A percentile compares a stretch with the other conserved stretches of the same genome.
These are phyloP conservation scores for Nothocercus julius DNA, from an alignment of 2,113 vertebrate species.

Conservation along the genomic window DNA sequence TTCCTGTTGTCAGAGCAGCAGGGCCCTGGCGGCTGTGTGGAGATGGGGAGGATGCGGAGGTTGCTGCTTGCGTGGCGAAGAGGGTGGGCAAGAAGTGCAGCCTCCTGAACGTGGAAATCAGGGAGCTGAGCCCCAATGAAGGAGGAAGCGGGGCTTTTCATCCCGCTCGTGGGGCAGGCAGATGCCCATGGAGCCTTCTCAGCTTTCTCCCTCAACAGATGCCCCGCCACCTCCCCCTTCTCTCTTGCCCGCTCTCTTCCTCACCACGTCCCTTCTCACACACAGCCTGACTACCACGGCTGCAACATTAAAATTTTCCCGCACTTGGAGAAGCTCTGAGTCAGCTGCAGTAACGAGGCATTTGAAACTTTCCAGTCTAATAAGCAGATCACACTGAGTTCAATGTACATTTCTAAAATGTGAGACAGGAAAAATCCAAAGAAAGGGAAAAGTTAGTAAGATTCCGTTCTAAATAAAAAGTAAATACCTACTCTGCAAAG, in stretches of 20 bases:
- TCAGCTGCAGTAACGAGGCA: not conserved
- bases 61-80: not conserved
- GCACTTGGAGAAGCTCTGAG: not conserved
- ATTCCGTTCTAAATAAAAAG: not conserved
- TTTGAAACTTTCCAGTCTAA: not conserved
- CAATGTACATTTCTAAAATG: not conserved
- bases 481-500: not conserved
- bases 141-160: fast-evolving
- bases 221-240: not conserved
- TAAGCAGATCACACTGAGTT: not conserved
- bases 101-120: not conserved
- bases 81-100: not conserved
- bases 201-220: not conserved
- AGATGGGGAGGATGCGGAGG: not conserved
- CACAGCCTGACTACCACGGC: not conserved
- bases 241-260: not conserved
- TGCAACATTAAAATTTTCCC: not conserved
- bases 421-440: not conserved
- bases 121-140: not conserved
- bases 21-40: not conserved
- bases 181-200: not conserved
- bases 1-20: not conserved
- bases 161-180: not conserved
- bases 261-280: not conserved
- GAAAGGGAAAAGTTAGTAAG: not conserved